Evolutionary conservation across 2,888 invertebrate genomes (phyloP), one percentile per base, ranked within the genome.

Genomic region (Agrenia bidenticulata): DNA sequence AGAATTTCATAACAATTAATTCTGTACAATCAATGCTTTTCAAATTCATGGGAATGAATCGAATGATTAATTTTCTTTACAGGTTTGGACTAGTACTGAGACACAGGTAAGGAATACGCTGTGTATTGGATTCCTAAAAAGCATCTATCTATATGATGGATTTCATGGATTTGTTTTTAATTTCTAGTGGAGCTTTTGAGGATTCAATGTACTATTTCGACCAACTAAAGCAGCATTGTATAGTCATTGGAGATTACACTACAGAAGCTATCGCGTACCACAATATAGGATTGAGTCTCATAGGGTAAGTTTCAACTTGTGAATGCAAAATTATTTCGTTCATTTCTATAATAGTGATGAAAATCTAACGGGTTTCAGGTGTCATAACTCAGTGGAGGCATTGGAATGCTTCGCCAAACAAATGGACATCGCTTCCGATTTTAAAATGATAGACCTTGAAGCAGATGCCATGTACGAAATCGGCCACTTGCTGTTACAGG

Each of bases 171-270:
- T 17, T 45, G 45, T 45, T 45, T 45, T 19, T 32, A 32, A 32
- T 32, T 32, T 11, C 64, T 50, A 65, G 58, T 24, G 74, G 74
- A 24, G 71, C 67, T 9, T 70, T 58, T 49, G 71, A 73, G 23
- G 71, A 70, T 57, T 72, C 73, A 7, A 66, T 74, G 60, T 55
- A 57, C 27, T 74, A 70, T 50, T 74, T 73, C 27, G 59, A 68
- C 13, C 64, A 69, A 54, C 58, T 73, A 26, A 64, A 66, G 32
- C 57, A 66, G 2, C 71, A 74, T 24, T 65, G 70, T 11, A 64
- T 62, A 49, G 19, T 70, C 1, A 67, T 39, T 19, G 61, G 59
- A 9, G 74, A 74, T 45, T 21, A 27, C 21, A 64, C 61, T 17
- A 64, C 72, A 7, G 69, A 73, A 37, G 67, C 71, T 2, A 67